Conservation (phyloP, 2,113 vertebrate genomes). For the Limnothrissa miodon region DNA sequence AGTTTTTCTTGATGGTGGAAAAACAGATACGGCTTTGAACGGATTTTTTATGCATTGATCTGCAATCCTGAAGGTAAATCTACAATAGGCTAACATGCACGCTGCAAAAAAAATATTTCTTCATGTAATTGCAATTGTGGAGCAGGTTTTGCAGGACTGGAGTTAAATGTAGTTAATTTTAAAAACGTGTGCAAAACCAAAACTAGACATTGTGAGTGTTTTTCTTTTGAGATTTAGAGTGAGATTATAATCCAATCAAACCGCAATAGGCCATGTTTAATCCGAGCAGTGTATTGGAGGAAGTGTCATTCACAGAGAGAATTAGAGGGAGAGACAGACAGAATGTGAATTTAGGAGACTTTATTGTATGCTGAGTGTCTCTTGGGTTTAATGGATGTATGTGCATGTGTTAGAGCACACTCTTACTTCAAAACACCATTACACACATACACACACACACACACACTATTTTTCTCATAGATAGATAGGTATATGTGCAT, state of each 20-base stretch:
- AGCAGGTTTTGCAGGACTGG: background rate
- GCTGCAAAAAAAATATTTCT: too few species aligned
- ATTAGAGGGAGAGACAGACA: background rate
- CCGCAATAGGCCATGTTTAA: conserved; percentile 67
- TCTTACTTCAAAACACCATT: too few species aligned
- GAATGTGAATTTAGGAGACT: too few species aligned
- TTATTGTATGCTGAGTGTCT: too few species aligned
- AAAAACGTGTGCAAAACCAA: background rate
- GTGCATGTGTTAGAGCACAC: background rate
- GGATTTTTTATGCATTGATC: background rate
- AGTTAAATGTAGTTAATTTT: background rate
- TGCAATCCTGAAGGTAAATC: background rate
- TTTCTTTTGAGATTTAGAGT: background rate
- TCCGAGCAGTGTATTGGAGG: conserved; percentile 56
- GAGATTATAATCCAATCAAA: conserved; percentile 70
- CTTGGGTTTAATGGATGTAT: background rate
- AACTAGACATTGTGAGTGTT: background rate
- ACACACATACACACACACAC: too few species aligned
- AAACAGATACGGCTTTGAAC: background rate
- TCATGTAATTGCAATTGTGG: too few species aligned
- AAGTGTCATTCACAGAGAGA: conserved; percentile 23
- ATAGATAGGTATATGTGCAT: too few species aligned
- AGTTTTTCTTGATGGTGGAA: background rate
- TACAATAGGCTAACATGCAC: too few species aligned
- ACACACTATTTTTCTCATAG: too few species aligned